Percentiles rank a stretch among this genome's conserved stretches.
These are phyloP conservation scores for Hofmannophila pseudospretella DNA, from an alignment of 2,888 invertebrate genomes.

Conservation along the genomic window DNA sequence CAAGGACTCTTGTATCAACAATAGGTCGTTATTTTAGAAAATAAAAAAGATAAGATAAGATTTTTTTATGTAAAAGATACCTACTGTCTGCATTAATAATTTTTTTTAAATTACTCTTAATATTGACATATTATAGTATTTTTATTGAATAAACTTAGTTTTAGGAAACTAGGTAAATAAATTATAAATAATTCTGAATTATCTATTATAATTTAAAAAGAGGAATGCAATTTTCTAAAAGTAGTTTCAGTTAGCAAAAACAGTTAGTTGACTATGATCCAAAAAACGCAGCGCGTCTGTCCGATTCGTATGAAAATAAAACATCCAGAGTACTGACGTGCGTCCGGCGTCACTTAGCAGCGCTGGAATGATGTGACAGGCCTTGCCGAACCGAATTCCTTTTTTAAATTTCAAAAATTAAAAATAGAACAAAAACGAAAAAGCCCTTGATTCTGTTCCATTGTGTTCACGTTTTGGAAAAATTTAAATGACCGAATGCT, in stretches of 20 bases:
- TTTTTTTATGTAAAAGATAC: no score
- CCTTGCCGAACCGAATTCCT: constrained; percentile 72
- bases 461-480: constrained; percentile 77
- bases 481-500: constrained; percentile 71
- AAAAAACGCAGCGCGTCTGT: constrained; percentile 67
- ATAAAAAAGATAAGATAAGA: no score
- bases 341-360: constrained; percentile 78
- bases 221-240: background rate
- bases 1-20: no score
- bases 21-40: no score
- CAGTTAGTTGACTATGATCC: constrained; percentile 71
- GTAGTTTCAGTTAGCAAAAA: constrained; percentile 51
- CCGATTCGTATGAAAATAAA: constrained; percentile 74
- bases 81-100: no score
- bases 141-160: no score
- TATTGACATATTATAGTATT: no score
- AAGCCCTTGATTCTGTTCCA: constrained; percentile 69
- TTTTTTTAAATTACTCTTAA: no score
- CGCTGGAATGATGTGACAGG: constrained; percentile 77
- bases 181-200: no score
- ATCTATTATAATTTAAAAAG: no score
- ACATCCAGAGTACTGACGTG: constrained; percentile 70
- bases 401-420: constrained; percentile 66
- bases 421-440: constrained; percentile 59
- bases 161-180: no score